Conservation (phyloP, 2,113 vertebrate species). For the Butastur rufipennis region DNA sequence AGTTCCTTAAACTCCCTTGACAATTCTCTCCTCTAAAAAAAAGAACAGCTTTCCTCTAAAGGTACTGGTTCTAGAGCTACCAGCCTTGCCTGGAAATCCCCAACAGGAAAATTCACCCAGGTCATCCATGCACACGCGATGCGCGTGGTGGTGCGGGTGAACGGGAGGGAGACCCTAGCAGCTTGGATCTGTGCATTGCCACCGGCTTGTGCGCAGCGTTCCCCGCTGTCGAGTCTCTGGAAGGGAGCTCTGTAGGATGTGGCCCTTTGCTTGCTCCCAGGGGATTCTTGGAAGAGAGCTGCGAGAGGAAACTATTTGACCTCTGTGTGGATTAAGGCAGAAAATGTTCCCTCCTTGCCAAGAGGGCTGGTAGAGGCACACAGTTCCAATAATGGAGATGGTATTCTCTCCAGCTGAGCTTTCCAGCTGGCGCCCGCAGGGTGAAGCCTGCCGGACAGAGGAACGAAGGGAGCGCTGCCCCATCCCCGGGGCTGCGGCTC, state of each 20-base stretch:
- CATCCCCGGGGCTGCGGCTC: neutral
- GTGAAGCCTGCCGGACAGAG: neutral
- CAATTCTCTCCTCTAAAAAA: neutral
- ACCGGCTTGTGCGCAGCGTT: fast-evolving
- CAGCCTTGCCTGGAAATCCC: neutral
- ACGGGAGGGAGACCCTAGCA: neutral
- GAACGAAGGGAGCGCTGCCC: neutral
- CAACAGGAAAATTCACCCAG: neutral
- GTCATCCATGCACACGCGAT: fast-evolving
- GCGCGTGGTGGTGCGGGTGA: neutral
- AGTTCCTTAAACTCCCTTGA: neutral
- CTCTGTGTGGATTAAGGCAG: slow-evolving; percentile 56
- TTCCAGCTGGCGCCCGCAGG: neutral
- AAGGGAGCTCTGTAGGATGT: neutral
- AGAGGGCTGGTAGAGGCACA: slow-evolving; percentile 41
- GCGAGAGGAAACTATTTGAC: slow-evolving; percentile 63
- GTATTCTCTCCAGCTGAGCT: slow-evolving; percentile 41
- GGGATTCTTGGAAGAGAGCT: slow-evolving; percentile 39
- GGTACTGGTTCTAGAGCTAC: neutral
- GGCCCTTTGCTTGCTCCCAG: neutral
- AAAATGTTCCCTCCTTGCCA: slow-evolving; percentile 50
- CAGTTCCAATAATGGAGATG: slow-evolving; percentile 70
- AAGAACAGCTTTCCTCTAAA: neutral
- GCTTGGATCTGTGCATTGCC: neutral
- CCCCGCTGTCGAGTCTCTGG: fast-evolving